Conservation (phyloP, 2,113 vertebrate genomes). For the Nothocercus julius region DNA sequence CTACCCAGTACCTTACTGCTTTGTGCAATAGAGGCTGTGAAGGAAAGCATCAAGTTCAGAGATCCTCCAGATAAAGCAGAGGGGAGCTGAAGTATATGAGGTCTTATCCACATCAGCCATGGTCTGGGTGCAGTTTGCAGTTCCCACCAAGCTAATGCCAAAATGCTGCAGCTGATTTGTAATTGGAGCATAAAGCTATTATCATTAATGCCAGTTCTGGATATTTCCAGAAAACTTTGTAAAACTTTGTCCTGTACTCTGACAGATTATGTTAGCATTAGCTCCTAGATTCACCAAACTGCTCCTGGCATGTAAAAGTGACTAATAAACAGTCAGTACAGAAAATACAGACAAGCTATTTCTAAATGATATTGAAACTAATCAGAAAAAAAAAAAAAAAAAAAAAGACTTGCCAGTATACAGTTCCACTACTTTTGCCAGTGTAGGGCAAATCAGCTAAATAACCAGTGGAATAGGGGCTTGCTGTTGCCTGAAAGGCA, state of each 20-base stretch:
- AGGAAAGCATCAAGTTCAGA: background rate
- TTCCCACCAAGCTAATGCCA: background rate
- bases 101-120: too few species aligned
- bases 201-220: background rate
- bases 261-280: background rate
- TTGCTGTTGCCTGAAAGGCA: background rate
- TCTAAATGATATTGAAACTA: background rate
- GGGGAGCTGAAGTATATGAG: too few species aligned
- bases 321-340: background rate
- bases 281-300: background rate
- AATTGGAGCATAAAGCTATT: background rate
- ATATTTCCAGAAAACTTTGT: background rate
- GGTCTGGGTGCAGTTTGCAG: background rate
- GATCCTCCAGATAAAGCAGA: background rate
- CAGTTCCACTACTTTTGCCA: background rate
- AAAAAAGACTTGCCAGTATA: background rate
- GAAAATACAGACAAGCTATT: background rate
- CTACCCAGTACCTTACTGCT: background rate
- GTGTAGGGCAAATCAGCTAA: background rate
- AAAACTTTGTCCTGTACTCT: background rate
- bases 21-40: background rate
- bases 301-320: background rate
- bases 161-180: background rate
- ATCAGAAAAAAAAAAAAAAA: background rate
- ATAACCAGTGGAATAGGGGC: background rate